These are phyloP conservation scores for Trachymyrmex cornetzi DNA, from an alignment of 1,140 invertebrate genomes.

Conservation along the genomic window DNA sequence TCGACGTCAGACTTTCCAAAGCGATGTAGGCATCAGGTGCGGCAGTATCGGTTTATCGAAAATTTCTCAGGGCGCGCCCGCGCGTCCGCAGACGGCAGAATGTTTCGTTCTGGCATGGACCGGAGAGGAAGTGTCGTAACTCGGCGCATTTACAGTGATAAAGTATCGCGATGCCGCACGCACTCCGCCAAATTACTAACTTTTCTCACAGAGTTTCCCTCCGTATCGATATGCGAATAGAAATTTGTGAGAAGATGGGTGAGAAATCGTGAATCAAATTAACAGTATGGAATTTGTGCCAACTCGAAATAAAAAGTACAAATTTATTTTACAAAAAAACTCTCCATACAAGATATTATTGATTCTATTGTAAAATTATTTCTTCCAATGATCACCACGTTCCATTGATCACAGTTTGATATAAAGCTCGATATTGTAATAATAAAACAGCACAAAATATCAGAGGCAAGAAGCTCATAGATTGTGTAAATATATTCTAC, in stretches of 20 bases:
- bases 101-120: conserved; percentile 34
- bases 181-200: conserved; percentile 56
- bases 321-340: neutral
- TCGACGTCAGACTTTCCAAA: conserved; percentile 58
- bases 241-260: neutral
- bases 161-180: conserved; percentile 44
- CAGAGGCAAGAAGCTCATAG: conserved; percentile 23
- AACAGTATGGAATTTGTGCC: neutral
- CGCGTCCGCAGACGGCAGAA: conserved; percentile 10
- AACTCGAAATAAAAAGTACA: neutral
- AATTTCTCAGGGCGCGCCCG: conserved; percentile 46
- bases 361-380: neutral
- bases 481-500: conserved; percentile 52
- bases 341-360: neutral
- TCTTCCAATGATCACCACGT: neutral
- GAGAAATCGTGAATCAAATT: conserved; percentile 13
- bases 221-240: conserved; percentile 18
- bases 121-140: conserved; percentile 54
- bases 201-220: neutral
- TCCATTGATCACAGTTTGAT: neutral
- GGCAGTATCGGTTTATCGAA: conserved; percentile 69
- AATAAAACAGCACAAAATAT: conserved; percentile 59
- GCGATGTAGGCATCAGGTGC: conserved; percentile 66
- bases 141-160: conserved; percentile 53
- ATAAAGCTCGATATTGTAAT: neutral